These are phyloP conservation scores for Apostichopus parvimensis DNA, from an alignment of 35 echinoderm and acorn worm genomes.

Conservation along the genomic window DNA sequence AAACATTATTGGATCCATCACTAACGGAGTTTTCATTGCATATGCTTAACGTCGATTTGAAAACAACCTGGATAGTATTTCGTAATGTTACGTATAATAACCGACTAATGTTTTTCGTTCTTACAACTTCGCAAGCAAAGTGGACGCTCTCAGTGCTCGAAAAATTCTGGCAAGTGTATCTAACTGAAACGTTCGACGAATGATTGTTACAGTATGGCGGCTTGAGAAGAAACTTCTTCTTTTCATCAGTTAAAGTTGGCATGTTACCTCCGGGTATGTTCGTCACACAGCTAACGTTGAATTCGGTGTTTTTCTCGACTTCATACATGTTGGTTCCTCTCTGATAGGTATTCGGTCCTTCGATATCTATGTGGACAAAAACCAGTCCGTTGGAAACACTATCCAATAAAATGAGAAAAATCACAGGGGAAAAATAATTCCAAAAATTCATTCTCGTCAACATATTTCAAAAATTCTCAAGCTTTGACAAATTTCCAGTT, in stretches of 20 bases:
- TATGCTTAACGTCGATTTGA: not conserved
- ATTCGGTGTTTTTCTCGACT: not conserved
- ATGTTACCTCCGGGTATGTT: not conserved
- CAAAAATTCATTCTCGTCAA: not conserved
- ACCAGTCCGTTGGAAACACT: not conserved
- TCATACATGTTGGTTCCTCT: not conserved
- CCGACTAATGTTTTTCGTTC: not conserved
- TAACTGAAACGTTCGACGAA: not conserved
- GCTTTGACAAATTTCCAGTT: not conserved
- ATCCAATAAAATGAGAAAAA: not conserved
- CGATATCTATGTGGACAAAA: not conserved
- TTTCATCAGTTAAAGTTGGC: not conserved
- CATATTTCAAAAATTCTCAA: not conserved
- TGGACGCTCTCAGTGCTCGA: not conserved
- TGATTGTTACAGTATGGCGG: not conserved
- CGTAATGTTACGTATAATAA: not conserved
- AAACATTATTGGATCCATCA: not conserved
- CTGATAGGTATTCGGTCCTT: not conserved
- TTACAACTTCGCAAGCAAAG: not conserved
- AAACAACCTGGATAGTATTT: not conserved
- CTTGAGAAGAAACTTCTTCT: not conserved
- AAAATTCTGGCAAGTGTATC: not conserved
- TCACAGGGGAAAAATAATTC: too few relatives aligned
- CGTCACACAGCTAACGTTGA: not conserved
- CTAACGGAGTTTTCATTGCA: not conserved